These are phyloP conservation scores for Daboia siamensis DNA, from an alignment of 2,113 vertebrate species.

Conservation along the genomic window DNA sequence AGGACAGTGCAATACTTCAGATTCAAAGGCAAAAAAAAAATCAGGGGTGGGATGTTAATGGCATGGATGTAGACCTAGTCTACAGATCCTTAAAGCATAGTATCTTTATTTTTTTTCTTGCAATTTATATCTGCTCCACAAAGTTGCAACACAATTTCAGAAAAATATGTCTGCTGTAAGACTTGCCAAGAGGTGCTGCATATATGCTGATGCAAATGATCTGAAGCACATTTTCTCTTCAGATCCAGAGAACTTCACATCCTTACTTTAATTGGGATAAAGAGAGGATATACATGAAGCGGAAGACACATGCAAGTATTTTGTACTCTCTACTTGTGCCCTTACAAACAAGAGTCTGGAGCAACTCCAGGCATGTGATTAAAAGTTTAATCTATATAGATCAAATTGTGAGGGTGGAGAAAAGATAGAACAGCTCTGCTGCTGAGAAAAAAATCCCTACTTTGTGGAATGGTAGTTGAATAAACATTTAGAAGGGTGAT, in stretches of 20 bases:
- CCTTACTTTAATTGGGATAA: background rate
- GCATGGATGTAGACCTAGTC: background rate
- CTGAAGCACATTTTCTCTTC: background rate
- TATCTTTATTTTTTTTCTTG: background rate
- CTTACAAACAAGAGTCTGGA: background rate
- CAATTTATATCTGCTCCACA: background rate
- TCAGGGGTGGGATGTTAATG: background rate
- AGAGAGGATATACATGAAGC: background rate
- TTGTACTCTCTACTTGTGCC: background rate
- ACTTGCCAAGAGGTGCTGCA: background rate
- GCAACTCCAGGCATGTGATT: background rate
- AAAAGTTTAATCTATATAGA: background rate
- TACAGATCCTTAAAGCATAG: background rate
- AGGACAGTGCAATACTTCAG: background rate
- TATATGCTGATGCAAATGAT: background rate
- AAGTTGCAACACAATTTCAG: background rate
- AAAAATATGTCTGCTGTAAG: background rate
- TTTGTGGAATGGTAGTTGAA: background rate
- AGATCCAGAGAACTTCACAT: background rate
- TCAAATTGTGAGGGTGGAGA: too few species aligned
- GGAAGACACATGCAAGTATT: background rate
- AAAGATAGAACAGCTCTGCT: background rate
- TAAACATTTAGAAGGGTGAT: background rate
- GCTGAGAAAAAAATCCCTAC: background rate
- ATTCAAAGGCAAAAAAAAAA: background rate